Base-by-base conservation (phyloP, 2,888 invertebrate species). In the Timandra comae region DNA sequence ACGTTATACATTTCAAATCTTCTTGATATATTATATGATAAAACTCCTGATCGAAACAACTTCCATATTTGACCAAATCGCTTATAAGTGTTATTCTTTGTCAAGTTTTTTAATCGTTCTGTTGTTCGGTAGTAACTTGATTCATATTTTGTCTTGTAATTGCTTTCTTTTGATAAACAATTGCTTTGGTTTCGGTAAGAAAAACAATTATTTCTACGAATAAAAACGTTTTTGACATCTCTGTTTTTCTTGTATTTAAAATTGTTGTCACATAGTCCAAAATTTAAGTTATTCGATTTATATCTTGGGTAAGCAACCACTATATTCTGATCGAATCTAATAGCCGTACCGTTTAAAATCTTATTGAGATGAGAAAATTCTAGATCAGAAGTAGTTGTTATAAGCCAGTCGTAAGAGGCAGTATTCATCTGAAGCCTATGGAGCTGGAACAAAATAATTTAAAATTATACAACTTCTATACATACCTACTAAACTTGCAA, bases 241-340 rank as follows among this genome's bases (percentile, higher is more conserved):
- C 13, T 43, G 7, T 36, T 46, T 2, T 24, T 42, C 40, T 62
- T 58, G 38, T 81, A 75, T 3, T 46, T 33, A 35, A 81, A 80
- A 42, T 78, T 81, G 0, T 27, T 36, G 13, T 67, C 61, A 30
- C 81, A 81, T 1, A 81, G 21, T 6, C 54, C 55, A 1, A 55
- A 28, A 45, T 27, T 35, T 11, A 11, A 11, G 20, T 7, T 41
- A n/a, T 32, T 7, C 27, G 7, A 19, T 28, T 41, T 49, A 11
- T 20, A 33, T 11, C 52, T 43, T 0, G 73, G 63, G 33, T 68
- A 76, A 1, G 63, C 63, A 3, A 72, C 65, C 2, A 78, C 48
- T 3, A 84, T 55, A 27, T 76, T 78, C 45, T 82, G 79, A 41
- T 85, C 81, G 34, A 79, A 85, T 0, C 79, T 62, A 11, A 84